phyloP scores from a whole-genome alignment of 1,140 invertebrate species.

The Cyrtorhinus lividipennis region DNA sequence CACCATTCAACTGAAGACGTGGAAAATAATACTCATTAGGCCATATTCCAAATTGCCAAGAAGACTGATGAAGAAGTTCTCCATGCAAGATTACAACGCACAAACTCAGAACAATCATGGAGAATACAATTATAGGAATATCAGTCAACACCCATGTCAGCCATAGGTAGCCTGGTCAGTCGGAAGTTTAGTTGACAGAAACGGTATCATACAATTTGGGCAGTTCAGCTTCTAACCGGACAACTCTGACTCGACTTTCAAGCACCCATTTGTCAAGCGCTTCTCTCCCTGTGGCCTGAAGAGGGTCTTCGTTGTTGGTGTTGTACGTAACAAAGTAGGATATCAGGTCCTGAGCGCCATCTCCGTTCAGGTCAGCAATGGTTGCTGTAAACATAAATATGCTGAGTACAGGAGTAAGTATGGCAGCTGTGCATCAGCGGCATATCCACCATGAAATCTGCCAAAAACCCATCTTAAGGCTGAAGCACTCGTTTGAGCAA shows the following conservation, averaged over 20 bases:
- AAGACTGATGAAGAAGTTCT: too few relatives aligned
- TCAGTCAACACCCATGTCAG: too few relatives aligned
- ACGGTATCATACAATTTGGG: constrained; percentile 42
- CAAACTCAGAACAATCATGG: too few relatives aligned
- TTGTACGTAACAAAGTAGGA: constrained; percentile 51
- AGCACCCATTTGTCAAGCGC: constrained; percentile 36
- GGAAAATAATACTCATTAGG: too few relatives aligned
- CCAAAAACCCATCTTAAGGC: too few relatives aligned
- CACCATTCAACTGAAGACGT: too few relatives aligned
- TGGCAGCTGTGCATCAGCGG: not conserved
- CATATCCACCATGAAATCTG: not conserved
- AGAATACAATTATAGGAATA: too few relatives aligned
- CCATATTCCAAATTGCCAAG: too few relatives aligned
- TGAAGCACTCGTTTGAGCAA: too few relatives aligned
- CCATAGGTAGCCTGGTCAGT: too few relatives aligned
- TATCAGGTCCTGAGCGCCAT: constrained; percentile 55
- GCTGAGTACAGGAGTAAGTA: constrained; percentile 8
- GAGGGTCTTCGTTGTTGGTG: constrained; percentile 30
- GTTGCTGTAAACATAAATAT: constrained; percentile 38
- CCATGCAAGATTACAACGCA: too few relatives aligned
- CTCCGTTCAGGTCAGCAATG: constrained; percentile 53
- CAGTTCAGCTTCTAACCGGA: constrained; percentile 48
- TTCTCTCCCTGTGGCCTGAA: constrained; percentile 28
- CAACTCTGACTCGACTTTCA: constrained; percentile 43
- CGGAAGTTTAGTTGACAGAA: not conserved